Evolutionary conservation across 2,113 vertebrate genomes (phyloP).

Genomic region (Albula goreensis): DNA sequence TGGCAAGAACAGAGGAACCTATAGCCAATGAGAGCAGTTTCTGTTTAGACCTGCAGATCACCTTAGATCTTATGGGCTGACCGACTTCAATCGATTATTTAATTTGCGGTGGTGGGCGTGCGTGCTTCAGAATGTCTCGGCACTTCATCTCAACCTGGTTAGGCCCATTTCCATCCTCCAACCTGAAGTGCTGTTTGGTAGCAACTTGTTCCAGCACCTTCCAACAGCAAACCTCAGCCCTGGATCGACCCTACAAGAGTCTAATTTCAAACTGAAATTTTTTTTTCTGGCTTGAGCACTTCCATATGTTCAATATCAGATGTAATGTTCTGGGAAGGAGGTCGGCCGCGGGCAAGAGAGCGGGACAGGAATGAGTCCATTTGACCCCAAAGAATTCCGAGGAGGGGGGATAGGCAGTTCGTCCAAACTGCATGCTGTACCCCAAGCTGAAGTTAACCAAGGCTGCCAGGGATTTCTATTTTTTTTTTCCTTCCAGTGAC

Average conservation of each 20-base stretch:
- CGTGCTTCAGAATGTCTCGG: too few relatives aligned
- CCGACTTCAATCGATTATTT: too few relatives aligned
- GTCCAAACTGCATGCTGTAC: background rate
- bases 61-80: too few relatives aligned
- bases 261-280: conserved; percentile 15
- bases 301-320: conserved; percentile 21
- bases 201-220: background rate
- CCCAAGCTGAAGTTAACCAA: background rate
- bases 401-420: background rate
- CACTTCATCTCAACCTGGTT: too few relatives aligned
- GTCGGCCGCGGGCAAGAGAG: background rate
- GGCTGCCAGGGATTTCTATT: background rate
- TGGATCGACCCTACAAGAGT: background rate
- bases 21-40: background rate
- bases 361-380: background rate
- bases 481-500: background rate
- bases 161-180: too few relatives aligned
- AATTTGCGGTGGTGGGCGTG: too few relatives aligned
- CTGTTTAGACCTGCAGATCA: background rate
- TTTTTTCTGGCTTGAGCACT: conserved; percentile 1
- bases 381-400: background rate
- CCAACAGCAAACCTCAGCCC: background rate
- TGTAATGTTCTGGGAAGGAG: conserved; percentile 11
- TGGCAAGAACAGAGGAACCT: background rate
- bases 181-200: background rate